Evolutionary conservation across 2,113 vertebrate genomes (phyloP).

Genomic region (Lota lota): DNA sequence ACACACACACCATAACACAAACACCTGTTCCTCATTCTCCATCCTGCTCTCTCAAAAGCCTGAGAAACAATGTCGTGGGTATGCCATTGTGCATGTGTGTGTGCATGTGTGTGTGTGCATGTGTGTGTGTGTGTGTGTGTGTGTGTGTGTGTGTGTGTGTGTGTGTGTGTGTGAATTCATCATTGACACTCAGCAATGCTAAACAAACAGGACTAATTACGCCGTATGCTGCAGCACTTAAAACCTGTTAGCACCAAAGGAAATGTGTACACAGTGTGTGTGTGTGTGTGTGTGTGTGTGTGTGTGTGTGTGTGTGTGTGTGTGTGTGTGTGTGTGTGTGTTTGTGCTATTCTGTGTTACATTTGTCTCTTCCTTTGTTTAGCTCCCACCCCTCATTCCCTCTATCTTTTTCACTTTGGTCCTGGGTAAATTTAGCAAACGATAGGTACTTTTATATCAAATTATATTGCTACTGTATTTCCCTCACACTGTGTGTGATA

Average conservation of each 20-base stretch:
- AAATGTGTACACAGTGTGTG: slow-evolving; percentile 12
- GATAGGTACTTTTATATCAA: slow-evolving; percentile 4
- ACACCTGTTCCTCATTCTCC: too few relatives aligned
- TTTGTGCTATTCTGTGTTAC: not conserved
- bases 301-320: slow-evolving; percentile 15
- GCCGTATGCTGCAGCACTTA: slow-evolving; percentile 60
- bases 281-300: slow-evolving; percentile 20
- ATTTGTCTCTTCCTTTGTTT: slow-evolving; percentile 12
- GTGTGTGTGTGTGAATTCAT: slow-evolving; percentile 37
- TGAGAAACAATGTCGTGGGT: not conserved
- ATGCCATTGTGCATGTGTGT: not conserved
- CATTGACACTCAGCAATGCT: slow-evolving; percentile 51
- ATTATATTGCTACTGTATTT: too few relatives aligned
- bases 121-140: slow-evolving; percentile 3
- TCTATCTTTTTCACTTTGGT: too few relatives aligned
- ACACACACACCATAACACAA: too few relatives aligned
- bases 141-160: slow-evolving; percentile 5
- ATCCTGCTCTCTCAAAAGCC: not conserved
- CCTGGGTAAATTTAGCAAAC: not conserved
- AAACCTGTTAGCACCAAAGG: slow-evolving; percentile 59
- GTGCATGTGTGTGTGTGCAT: too few relatives aligned
- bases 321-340: not conserved
- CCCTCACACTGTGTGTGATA: too few relatives aligned
- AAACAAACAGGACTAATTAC: slow-evolving; percentile 65
- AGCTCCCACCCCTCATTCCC: not conserved